phyloP scores from a whole-genome alignment of 2,113 vertebrate genomes.

The Aegotheles bennettii region DNA sequence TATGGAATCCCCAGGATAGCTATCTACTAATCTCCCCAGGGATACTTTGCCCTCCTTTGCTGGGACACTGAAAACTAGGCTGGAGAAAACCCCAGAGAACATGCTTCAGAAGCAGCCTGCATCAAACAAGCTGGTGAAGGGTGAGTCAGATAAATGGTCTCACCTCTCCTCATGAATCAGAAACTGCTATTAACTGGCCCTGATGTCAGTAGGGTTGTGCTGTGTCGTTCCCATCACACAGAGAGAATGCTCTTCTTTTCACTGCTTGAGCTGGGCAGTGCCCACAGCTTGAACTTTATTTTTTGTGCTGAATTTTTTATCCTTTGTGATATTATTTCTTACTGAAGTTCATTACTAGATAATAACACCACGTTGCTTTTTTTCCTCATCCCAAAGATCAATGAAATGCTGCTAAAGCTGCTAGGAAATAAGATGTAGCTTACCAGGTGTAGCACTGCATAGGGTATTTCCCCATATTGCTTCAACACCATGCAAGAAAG shows the following conservation, averaged over 20 bases:
- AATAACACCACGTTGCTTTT: not conserved
- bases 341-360: not conserved
- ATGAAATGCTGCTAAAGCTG: not conserved
- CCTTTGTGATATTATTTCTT: not conserved
- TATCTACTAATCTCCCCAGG: not conserved
- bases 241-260: not conserved
- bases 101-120: not conserved
- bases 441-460: not conserved
- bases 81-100: not conserved
- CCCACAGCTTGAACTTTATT: not conserved
- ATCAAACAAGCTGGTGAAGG: not conserved
- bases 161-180: not conserved
- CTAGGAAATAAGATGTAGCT: not conserved
- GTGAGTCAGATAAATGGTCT: not conserved
- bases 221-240: not conserved
- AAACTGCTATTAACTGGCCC: not conserved
- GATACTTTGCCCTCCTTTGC: not conserved
- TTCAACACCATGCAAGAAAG: not conserved
- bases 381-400: not conserved
- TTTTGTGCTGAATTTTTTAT: not conserved
- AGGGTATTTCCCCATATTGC: not conserved
- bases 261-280: not conserved
- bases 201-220: not conserved
- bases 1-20: not conserved
- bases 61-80: not conserved